These are phyloP conservation scores for Tetramorium bicarinatum DNA, from an alignment of 2,888 invertebrate species.

Conservation along the genomic window DNA sequence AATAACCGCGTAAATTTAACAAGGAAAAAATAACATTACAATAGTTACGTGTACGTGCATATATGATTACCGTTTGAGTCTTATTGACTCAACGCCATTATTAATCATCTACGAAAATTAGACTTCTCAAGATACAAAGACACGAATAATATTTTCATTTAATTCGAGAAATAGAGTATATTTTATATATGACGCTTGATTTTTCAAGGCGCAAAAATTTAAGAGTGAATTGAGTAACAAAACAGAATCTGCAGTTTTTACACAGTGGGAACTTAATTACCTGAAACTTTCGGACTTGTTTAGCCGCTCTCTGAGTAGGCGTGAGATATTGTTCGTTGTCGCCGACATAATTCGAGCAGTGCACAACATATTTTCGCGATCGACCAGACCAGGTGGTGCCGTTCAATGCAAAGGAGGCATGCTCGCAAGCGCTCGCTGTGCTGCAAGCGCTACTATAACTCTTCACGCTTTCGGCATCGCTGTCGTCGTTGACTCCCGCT, in stretches of 20 bases:
- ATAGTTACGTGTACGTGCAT: not conserved
- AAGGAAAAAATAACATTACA: not conserved
- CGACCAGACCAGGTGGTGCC: conserved; percentile 88
- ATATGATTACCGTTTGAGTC: not conserved
- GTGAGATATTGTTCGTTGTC: conserved; percentile 95
- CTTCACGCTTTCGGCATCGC: conserved; percentile 92
- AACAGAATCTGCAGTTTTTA: not conserved
- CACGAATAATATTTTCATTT: not conserved
- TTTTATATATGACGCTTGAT: not conserved
- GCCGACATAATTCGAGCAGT: conserved; percentile 93
- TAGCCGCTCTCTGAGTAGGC: conserved; percentile 94
- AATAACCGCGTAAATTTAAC: not conserved
- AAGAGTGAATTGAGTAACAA: not conserved
- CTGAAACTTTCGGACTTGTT: conserved; percentile 92
- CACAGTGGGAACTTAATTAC: conserved; percentile 73
- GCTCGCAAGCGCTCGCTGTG: conserved; percentile 93
- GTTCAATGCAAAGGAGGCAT: conserved; percentile 92
- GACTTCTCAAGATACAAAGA: not conserved
- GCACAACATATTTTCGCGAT: conserved; percentile 91
- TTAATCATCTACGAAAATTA: not conserved
- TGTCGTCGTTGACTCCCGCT: conserved; percentile 87
- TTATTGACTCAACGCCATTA: not conserved
- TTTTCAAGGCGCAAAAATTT: not conserved
- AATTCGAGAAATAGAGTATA: not conserved
- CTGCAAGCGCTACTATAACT: conserved; percentile 92